Conservation (phyloP, 1,140 invertebrate genomes). For the Drosophila yakuba region DNA sequence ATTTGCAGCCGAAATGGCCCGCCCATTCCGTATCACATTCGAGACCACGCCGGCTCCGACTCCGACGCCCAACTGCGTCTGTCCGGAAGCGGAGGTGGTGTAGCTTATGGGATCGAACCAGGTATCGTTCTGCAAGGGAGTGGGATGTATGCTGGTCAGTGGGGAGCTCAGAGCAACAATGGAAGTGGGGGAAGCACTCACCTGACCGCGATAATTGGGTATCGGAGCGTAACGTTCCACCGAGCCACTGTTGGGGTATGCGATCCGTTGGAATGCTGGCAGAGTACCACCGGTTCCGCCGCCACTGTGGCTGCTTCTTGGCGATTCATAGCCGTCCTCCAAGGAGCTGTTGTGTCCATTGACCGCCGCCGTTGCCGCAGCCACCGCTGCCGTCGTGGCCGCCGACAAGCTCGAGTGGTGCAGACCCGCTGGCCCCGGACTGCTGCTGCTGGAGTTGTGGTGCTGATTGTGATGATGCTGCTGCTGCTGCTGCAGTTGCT, state of each 20-base stretch:
- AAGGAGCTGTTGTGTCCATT: conserved; percentile 56
- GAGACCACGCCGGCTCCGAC: conserved; percentile 57
- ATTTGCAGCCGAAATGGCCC: conserved; percentile 53
- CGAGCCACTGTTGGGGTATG: conserved; percentile 56
- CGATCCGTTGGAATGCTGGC: conserved; percentile 75
- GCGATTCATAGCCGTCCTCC: conserved; percentile 76
- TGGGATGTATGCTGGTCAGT: not conserved
- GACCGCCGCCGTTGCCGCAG: conserved; percentile 27
- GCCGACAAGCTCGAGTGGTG: conserved; percentile 38
- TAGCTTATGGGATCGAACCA: conserved; percentile 82
- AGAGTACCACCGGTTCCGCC: conserved; percentile 56
- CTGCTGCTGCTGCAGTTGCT: conserved; percentile 32
- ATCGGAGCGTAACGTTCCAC: conserved; percentile 75
- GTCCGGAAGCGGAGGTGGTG: conserved; percentile 34
- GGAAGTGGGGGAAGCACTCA: conserved; percentile 38
- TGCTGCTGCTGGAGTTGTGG: conserved; percentile 64
- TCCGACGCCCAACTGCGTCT: conserved; percentile 50
- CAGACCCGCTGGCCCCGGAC: conserved; percentile 60
- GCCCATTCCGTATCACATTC: conserved; percentile 81
- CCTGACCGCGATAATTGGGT: conserved; percentile 76
- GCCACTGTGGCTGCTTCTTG: conserved; percentile 71
- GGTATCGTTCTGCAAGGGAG: conserved; percentile 60
- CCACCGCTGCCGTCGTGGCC: conserved; percentile 25
- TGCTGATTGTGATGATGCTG: conserved; percentile 63
- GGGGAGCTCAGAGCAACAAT: not conserved